Percentiles rank a stretch among this genome's conserved stretches.
phyloP scores from a whole-genome alignment of 2,113 vertebrate species.

The Erythrolamprus reginae region DNA sequence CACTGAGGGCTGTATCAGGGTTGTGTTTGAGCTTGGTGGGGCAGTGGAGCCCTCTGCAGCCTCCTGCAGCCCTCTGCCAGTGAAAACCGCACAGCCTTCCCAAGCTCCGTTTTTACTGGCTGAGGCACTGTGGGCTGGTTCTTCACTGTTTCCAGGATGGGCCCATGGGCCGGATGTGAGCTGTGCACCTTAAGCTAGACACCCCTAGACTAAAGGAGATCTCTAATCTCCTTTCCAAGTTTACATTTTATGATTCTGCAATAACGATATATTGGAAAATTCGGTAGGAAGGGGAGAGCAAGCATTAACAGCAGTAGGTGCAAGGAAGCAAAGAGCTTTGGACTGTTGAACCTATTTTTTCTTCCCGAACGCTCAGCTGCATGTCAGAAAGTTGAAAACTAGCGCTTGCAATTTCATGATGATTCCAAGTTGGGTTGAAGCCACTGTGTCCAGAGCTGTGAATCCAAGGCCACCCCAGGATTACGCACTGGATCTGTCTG shows the following conservation, averaged over 20 bases:
- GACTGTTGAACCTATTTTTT: neutral
- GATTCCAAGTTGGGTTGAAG: neutral
- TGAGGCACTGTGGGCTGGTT: too few species aligned
- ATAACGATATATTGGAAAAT: neutral
- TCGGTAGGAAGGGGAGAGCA: neutral
- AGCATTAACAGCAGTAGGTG: neutral
- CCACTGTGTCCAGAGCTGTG: neutral
- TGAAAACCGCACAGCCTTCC: too few species aligned
- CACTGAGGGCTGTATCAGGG: too few species aligned
- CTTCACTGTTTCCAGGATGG: too few species aligned
- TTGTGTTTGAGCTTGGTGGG: too few species aligned
- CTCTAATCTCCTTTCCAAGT: neutral
- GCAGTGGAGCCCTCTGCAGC: too few species aligned
- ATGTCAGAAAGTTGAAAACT: neutral
- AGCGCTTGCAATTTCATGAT: neutral
- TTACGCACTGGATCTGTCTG: neutral
- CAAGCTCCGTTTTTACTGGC: too few species aligned
- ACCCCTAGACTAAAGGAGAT: neutral
- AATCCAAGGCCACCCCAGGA: neutral
- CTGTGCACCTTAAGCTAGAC: too few species aligned
- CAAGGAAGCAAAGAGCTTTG: neutral
- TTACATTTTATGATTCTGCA: neutral
- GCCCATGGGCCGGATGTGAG: too few species aligned
- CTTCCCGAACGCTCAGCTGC: neutral
- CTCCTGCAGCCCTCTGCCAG: too few species aligned